Conservation (phyloP, 2,888 invertebrate genomes). For the Altica lythri region DNA sequence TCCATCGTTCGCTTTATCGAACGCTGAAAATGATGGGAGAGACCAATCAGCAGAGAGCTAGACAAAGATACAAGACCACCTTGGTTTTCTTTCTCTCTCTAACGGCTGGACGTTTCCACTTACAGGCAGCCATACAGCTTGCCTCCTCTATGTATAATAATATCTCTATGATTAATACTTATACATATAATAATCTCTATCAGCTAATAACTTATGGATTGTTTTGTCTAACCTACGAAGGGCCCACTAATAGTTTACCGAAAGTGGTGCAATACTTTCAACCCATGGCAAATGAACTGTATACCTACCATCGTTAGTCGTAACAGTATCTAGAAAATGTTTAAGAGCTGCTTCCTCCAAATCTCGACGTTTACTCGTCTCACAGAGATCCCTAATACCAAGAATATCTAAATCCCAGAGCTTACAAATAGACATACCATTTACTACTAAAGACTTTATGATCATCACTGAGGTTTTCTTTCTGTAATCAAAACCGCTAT, state of each 20-base stretch:
- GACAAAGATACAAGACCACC: too few species aligned
- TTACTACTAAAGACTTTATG: neutral
- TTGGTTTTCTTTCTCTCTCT: too few species aligned
- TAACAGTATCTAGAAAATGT: constrained; percentile 33
- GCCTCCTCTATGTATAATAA: too few species aligned
- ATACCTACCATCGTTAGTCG: constrained; percentile 36
- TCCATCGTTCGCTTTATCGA: too few species aligned
- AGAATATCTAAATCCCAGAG: constrained; percentile 43
- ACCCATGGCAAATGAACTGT: constrained; percentile 41
- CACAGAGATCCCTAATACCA: constrained; percentile 40
- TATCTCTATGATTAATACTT: too few species aligned
- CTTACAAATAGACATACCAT: neutral
- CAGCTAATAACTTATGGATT: neutral
- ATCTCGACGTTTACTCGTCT: neutral
- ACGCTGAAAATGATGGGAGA: too few species aligned
- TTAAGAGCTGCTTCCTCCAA: constrained; percentile 18
- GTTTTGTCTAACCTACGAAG: constrained; percentile 2
- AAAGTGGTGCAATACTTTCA: constrained; percentile 34
- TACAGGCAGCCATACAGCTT: too few species aligned
- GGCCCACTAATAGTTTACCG: constrained; percentile 11
- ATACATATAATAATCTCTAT: constrained; percentile 1
- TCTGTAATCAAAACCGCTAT: neutral
- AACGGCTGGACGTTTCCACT: too few species aligned
- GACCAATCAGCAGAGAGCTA: too few species aligned
- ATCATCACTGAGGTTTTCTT: neutral